These are phyloP conservation scores for Dastarcus helophoroides DNA, from an alignment of 2,888 invertebrate genomes.

Conservation along the genomic window DNA sequence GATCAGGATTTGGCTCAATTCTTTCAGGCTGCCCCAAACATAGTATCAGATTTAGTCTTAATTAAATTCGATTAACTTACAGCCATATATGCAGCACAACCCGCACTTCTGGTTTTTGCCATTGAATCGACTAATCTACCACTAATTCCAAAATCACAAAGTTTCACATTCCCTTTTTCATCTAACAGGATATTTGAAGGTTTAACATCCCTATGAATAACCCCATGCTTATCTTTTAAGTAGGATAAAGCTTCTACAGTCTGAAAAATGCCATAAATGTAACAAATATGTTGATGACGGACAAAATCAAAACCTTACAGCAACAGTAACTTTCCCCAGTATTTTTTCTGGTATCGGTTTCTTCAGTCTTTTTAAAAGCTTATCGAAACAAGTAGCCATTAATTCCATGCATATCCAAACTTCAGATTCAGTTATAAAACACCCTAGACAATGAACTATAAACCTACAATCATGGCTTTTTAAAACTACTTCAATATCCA, in stretches of 20 bases:
- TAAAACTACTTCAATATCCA: slow-evolving; percentile 98
- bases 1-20: slow-evolving; percentile 86
- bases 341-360: slow-evolving; percentile 92
- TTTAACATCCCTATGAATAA: slow-evolving; percentile 96
- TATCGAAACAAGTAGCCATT: slow-evolving; percentile 98
- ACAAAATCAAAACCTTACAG: slow-evolving; percentile 49
- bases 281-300: neutral
- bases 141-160: slow-evolving; percentile 99
- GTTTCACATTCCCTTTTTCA: slow-evolving; percentile 87
- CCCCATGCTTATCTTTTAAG: slow-evolving; percentile 92
- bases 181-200: slow-evolving; percentile 97
- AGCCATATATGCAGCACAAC: slow-evolving; percentile 99
- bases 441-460: slow-evolving; percentile 95
- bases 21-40: slow-evolving; percentile 71
- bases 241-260: slow-evolving; percentile 94
- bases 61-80: slow-evolving; percentile 42
- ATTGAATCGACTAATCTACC: slow-evolving; percentile 96
- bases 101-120: slow-evolving; percentile 92
- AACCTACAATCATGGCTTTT: slow-evolving; percentile 94
- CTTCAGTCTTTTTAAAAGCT: slow-evolving; percentile 75
- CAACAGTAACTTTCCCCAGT: slow-evolving; percentile 92
- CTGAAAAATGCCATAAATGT: slow-evolving; percentile 37
- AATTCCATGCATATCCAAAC: slow-evolving; percentile 99
- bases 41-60: no score
- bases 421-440: slow-evolving; percentile 93